A percentile compares a stretch with the other conserved stretches of the same genome.
Conservation (phyloP, 2,888 invertebrate species). For the Microctonus brassicae region DNA sequence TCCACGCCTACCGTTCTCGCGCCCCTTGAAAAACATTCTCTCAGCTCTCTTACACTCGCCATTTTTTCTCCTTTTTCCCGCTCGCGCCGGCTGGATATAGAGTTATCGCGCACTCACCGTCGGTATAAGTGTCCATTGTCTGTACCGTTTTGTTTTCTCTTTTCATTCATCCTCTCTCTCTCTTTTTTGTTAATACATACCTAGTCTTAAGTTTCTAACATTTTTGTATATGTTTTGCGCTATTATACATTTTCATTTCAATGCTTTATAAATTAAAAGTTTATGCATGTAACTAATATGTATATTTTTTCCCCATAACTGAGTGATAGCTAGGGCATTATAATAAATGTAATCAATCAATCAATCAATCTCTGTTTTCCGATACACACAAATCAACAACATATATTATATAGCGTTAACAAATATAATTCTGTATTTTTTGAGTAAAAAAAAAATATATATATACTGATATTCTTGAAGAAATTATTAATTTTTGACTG, state of each 20-base stretch:
- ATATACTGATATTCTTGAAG: not conserved
- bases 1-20: conserved; percentile 59
- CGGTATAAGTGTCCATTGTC: conserved; percentile 61
- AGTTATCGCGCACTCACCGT: conserved; percentile 58
- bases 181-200: too few relatives aligned
- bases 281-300: too few relatives aligned
- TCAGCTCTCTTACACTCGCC: conserved; percentile 32
- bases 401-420: not conserved
- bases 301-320: too few relatives aligned
- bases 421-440: too few relatives aligned
- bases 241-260: too few relatives aligned
- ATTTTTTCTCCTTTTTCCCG: conserved; percentile 24
- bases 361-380: not conserved
- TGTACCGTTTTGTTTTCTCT: conserved; percentile 38
- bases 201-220: too few relatives aligned
- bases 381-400: not conserved
- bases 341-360: too few relatives aligned
- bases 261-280: too few relatives aligned
- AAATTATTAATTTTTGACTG: not conserved
- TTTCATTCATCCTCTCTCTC: not conserved
- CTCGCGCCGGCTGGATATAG: conserved; percentile 50
- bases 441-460: not conserved
- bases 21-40: conserved; percentile 37
- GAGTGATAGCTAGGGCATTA: too few relatives aligned
- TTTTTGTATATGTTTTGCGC: too few relatives aligned